Percentiles rank a stretch among this genome's conserved stretches.
Conservation (phyloP, 2,113 vertebrate species). For the Oncorhynchus keta region DNA sequence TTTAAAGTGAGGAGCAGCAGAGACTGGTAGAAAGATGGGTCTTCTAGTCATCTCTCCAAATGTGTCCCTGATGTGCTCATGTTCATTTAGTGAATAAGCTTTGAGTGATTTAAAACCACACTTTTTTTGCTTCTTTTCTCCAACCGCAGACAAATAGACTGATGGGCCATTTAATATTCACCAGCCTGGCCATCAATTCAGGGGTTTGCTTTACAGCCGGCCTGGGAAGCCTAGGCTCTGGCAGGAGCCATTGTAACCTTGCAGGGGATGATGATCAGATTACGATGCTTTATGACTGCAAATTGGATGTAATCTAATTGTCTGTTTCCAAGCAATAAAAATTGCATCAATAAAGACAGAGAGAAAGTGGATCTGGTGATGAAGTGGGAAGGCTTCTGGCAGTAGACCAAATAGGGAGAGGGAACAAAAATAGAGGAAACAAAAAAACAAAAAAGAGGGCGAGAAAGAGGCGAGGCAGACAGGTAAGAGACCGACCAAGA, state of each 20-base stretch:
- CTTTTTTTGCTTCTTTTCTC: too few relatives aligned
- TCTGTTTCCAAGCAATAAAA: slow-evolving; percentile 22
- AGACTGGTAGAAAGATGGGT: too few relatives aligned
- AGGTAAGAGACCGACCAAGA: neutral
- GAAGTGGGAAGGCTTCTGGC: neutral
- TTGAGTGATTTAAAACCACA: too few relatives aligned
- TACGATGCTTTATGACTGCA: slow-evolving; percentile 25
- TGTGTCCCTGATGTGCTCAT: too few relatives aligned
- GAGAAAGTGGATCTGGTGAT: slow-evolving; percentile 9
- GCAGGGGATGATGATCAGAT: slow-evolving; percentile 36
- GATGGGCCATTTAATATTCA: too few relatives aligned
- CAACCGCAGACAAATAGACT: too few relatives aligned
- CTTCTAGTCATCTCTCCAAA: too few relatives aligned
- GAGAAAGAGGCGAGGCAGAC: too few relatives aligned
- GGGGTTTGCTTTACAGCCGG: neutral
- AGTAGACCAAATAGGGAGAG: neutral
- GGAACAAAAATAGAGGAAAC: neutral
- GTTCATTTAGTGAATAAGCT: too few relatives aligned
- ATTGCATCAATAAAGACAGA: slow-evolving; percentile 16
- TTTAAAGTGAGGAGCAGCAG: too few relatives aligned
- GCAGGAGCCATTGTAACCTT: slow-evolving; percentile 12
- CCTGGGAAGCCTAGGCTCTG: neutral
- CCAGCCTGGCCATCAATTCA: neutral
- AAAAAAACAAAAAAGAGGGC: neutral
- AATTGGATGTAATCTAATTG: slow-evolving; percentile 39